Base-by-base conservation (phyloP, 2,113 vertebrate species). In the Rhadina sibilatrix region DNA sequence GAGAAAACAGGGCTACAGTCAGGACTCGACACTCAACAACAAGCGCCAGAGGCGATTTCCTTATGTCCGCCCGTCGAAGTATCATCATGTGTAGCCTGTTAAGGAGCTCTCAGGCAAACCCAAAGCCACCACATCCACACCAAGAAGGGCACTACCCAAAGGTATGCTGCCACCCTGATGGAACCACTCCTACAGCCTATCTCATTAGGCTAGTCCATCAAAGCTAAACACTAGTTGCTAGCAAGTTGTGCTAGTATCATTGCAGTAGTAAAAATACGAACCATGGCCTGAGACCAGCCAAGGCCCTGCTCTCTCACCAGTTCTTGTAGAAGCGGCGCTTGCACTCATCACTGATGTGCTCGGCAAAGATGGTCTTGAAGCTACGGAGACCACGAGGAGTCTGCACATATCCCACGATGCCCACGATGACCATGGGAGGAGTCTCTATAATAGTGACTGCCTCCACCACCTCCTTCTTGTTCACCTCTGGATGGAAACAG, bases 271-370 rank as follows among this genome's bases (percentile, higher is more conserved):
- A 28, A 65, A 37, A 24, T 2, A 22, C 1, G 12, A 71, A 5
- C 35, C 49, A 2, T 0, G 2, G 24, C 16, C 5, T 1, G 15
- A 61, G 13, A 8, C 3, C 17, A 54, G 56, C 15, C 35, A 31
- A 44, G 50, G 56, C 31, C 31, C 47, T 12, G 24, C 46, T 56
- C 4, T 18, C 98, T 99, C 96, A 99, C 99, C 99, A 99, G 98
- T 99, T 99, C 97, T 99, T 99, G 97, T 99, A 99, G 97, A 99
- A 99, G 21, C 99, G 99, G n/a, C 99, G 98, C 86, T 99, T 99
- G 97, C 99, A 99, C 95, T 99, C 99, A 2, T 99, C 99, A 0
- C 99, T 99, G 96, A 99, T 98, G 65, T 99, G 99, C 97, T 99
- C 99, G 0, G 99, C 99, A 18, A 99, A 99, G 93, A 99, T 91